Percentiles rank a stretch among this genome's conserved stretches.
Conservation (phyloP, 2,113 vertebrate genomes). For the Pachycephala philippinensis region DNA sequence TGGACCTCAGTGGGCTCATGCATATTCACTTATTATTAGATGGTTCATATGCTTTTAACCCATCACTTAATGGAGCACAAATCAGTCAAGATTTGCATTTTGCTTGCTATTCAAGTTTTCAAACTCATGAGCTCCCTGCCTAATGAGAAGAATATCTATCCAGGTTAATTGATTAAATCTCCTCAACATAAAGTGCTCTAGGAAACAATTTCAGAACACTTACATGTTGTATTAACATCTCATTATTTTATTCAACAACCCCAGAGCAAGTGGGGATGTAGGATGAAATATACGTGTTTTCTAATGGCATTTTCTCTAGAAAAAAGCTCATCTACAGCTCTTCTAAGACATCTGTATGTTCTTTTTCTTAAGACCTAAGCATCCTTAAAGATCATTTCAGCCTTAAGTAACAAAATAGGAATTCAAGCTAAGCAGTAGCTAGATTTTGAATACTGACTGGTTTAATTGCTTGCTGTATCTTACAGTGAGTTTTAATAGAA, state of each 20-base stretch:
- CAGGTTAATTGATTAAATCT: conserved; percentile 52
- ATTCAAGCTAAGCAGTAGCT: background rate
- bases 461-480: background rate
- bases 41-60: background rate
- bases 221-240: conserved; percentile 23
- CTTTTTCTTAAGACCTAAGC: background rate
- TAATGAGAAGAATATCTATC: conserved; percentile 31
- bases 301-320: background rate
- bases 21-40: background rate
- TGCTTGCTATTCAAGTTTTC: conserved; percentile 26
- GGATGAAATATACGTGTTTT: background rate
- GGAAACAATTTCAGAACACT: conserved; percentile 37
- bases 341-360: background rate
- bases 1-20: background rate
- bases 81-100: conserved; percentile 47
- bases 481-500: background rate
- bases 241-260: conserved; percentile 34
- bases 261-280: background rate
- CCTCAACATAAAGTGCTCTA: conserved; percentile 1
- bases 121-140: background rate
- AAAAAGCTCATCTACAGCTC: background rate
- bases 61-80: background rate
- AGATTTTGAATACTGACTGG: background rate
- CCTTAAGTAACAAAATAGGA: background rate
- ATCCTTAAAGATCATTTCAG: background rate